Percentiles rank a stretch among this genome's conserved stretches.
phyloP scores from a whole-genome alignment of 92 coral and sea anemone genomes.

The Isaurus tuberculatus region DNA sequence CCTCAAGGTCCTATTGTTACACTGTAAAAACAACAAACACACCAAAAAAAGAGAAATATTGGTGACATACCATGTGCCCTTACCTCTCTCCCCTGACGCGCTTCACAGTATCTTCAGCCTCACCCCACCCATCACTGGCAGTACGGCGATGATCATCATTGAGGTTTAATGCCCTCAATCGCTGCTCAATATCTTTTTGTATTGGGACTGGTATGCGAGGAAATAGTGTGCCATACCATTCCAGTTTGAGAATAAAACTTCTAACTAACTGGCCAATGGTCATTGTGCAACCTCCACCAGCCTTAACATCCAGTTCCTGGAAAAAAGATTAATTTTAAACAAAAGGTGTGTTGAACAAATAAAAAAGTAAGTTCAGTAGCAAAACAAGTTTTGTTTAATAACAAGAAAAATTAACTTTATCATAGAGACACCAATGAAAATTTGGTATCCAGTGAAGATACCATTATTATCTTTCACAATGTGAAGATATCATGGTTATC shows the following conservation, averaged over 20 bases:
- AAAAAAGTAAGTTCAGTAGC: not conserved
- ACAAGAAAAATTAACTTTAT: too few species aligned
- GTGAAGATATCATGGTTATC: too few species aligned
- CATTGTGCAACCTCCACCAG: conserved; percentile 97
- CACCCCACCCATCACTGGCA: conserved; percentile 94
- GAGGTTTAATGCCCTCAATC: conserved; percentile 73
- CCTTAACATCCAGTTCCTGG: conserved; percentile 95
- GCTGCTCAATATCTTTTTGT: conserved; percentile 83
- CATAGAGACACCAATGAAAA: too few species aligned
- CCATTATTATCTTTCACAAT: too few species aligned
- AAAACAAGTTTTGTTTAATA: too few species aligned
- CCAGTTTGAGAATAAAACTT: conserved; percentile 91
- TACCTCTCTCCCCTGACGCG: conserved; percentile 64
- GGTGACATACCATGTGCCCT: conserved; percentile 47
- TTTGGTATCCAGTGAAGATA: too few species aligned
- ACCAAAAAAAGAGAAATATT: not conserved
- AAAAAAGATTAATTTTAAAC: not conserved
- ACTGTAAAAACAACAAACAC: too few species aligned
- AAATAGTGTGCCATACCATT: conserved; percentile 96
- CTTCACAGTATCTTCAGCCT: conserved; percentile 75
- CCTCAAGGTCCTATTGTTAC: too few species aligned
- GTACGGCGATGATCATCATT: conserved; percentile 95
- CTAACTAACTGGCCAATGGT: conserved; percentile 97
- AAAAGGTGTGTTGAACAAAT: not conserved
- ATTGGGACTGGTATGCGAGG: conserved; percentile 99